Evolutionary conservation across 2,113 vertebrate species (phyloP), one percentile per base, ranked within the genome.

Genomic region (Stegastes partitus): DNA sequence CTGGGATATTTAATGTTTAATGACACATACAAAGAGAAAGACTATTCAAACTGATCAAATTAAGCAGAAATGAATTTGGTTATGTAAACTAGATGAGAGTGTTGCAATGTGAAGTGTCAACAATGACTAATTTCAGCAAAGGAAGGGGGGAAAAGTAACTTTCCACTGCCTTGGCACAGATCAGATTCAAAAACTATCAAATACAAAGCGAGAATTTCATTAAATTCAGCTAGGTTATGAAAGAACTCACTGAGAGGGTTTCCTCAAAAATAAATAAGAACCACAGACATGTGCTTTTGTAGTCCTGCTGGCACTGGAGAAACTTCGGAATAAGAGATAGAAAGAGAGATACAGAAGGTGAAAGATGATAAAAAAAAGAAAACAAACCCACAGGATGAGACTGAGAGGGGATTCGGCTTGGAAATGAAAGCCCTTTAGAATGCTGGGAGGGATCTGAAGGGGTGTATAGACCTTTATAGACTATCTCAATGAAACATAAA

Each of bases 381-480:
- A 15, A 63, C 1, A 57, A 34, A 84, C 31, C 28, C 4, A 34
- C 1, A 15, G 28, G 25, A 62, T 62, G 55, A 49, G 18, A 34
- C 21, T 26, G 22, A 82, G 25, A 25, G 14, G 76, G 1, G 39
- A 61, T 79, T 74, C 50, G 25, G 28, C 53, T 23, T 64, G 47
- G 50, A 64, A 64, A 75, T 68, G 16, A 73, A 79, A 82, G 57
- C 57, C 28, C 21, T 63, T 70, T 26, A 45, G 42, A 64, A 66
- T 69, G 39, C 26, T 61, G 7, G 3, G n/a, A 15, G 11, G 5
- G n/a, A 21, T 83, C 64, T 54, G 49, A 6, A 65, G 16, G 5
- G 28, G 37, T 63, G 53, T 19, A 22, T 2, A 15, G 22, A 26
- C 31, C 45, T 70, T 79, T 45, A 73, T 34, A 61, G 22, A 59